Evolutionary conservation across 2,797 vertebrate species (phyloP), one percentile per base, ranked within the genome.

Genomic region (Discoglossus pictus): DNA sequence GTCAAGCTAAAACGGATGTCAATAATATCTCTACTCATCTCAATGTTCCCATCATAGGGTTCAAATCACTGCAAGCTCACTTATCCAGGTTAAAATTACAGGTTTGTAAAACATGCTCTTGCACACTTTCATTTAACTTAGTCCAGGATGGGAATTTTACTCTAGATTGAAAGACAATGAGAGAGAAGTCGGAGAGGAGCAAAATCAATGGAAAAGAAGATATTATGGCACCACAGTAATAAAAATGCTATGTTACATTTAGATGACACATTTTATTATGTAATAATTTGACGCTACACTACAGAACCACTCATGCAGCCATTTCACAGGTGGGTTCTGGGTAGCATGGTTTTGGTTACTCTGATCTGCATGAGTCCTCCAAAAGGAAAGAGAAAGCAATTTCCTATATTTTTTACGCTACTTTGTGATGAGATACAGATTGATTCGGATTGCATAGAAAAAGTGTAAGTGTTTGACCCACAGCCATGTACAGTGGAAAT

Each of bases 101-200:
- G 67, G 4, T 82, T 83, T 80, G 79, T 82, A 88, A 85, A 87
- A 84, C 86, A 88, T 84, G 85, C 79, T 82, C 81, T 88, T 81
- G 81, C 80, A 73, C 83, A 83, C 81, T 81, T 55, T 66, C 79
- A 77, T 46, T 86, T 84, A 85, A 81, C 85, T 89, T 79, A 83
- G 76, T 82, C 80, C 82, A 80, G 76, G 82, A 80, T 77, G 83
- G 80, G 83, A 77, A 76, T 84, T 58, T 81, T 86, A 76, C 76
- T 80, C 79, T 86, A 80, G 73, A 80, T 70, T 76, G 73, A 80
- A 77, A 75, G 23, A 75, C 36, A 68, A 58, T 79, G 59, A 73
- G 25, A 67, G 72, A 58, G 61, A 68, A 75, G 78, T 72, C 73
- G 71, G 50, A 74, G 71, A 80, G 68, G 73, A 64, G 52, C 38